A percentile compares a stretch with the other conserved stretches of the same genome.
phyloP scores from a whole-genome alignment of 2,888 invertebrate species.

The Pollenia griseotomentosa region DNA sequence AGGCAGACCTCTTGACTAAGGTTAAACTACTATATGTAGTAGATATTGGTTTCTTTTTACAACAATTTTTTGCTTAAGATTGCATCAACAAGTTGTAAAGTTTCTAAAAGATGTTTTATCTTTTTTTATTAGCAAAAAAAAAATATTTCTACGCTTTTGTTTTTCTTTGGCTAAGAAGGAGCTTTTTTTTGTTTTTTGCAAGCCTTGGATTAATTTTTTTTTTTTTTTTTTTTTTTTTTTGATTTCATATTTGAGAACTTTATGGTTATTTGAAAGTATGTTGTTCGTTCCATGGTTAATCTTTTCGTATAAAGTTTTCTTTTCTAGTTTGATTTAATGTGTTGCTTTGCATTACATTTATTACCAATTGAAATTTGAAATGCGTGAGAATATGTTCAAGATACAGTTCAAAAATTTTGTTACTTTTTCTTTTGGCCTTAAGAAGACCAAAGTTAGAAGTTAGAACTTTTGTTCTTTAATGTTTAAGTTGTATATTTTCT shows the following conservation, averaged over 20 bases:
- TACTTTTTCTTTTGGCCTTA: neutral
- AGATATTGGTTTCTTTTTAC: conserved; percentile 66
- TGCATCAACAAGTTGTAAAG: conserved; percentile 71
- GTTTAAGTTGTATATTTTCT: conserved; percentile 74
- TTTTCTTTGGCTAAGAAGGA: neutral
- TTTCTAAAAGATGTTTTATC: conserved; percentile 70
- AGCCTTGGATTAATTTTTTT: conserved; percentile 1
- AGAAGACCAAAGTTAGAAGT: conserved; percentile 43
- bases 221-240: neutral
- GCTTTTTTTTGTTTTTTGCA: neutral
- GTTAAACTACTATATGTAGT: conserved; percentile 69
- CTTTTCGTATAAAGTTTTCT: conserved; percentile 74
- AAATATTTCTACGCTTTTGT: conserved; percentile 41
- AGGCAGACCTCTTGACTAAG: conserved; percentile 41
- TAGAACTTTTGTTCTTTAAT: conserved; percentile 66
- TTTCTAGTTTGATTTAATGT: conserved; percentile 81
- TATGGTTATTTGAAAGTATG: conserved; percentile 49
- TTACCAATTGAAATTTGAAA: conserved; percentile 84
- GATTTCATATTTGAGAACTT: conserved; percentile 65
- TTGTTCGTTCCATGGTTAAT: conserved; percentile 71
- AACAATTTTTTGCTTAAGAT: conserved; percentile 57
- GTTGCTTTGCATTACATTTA: conserved; percentile 84
- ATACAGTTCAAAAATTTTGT: conserved; percentile 52
- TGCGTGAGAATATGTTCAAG: conserved; percentile 82
- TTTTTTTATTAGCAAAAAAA: conserved; percentile 64